Evolutionary conservation across 1,140 invertebrate genomes (phyloP), one percentile per base, ranked within the genome.

Genomic region (Drosophila sproati): DNA sequence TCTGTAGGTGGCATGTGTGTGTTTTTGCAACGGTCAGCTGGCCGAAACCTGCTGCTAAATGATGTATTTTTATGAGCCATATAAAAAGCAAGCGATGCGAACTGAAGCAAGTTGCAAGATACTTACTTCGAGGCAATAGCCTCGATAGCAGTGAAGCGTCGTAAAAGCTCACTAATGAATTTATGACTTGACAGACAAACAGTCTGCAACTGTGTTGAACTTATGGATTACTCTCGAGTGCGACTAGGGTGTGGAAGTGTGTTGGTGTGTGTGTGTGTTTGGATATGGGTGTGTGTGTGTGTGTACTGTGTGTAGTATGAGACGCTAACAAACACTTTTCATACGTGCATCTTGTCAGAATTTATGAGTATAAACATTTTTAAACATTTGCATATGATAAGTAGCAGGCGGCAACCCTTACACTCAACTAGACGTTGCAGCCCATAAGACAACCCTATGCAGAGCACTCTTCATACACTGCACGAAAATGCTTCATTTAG

Each of bases 381-480:
- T 45, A 82, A 73, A 76, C 73, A 87, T 86, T 86, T 82, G 68
- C 78, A 82, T 73, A 64, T 55, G 76, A 71, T 79, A 73, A 82
- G 82, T 72, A 68, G 59, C 57, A 61, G 66, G 63, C 56, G 37
- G 28, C 68, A 56, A 20, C 61, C 41, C 45, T 70, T 8, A 43
- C 10, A 39, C 20, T 20, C 20, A 20, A 20, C 45, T 35, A 34
- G 55, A 68, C 45, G 50, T 57, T 20, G 34, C 31, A 12, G n/a
- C 50, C 45, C 43, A 28, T 12, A 43, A 37, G 54, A 43, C 48
- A 54, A 59, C 48, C 39, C 39, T 64, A 39, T 3, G 5, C 4
- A n/a, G 39, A 47, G 10, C 12, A 10, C 7, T 55, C 31, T 43
- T 32, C 10, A 37, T 29, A 3, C 5, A 20, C n/a, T 8, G 5